phyloP scores from a whole-genome alignment of 2,113 vertebrate species.

The Stomatorhinus ivindoensis region DNA sequence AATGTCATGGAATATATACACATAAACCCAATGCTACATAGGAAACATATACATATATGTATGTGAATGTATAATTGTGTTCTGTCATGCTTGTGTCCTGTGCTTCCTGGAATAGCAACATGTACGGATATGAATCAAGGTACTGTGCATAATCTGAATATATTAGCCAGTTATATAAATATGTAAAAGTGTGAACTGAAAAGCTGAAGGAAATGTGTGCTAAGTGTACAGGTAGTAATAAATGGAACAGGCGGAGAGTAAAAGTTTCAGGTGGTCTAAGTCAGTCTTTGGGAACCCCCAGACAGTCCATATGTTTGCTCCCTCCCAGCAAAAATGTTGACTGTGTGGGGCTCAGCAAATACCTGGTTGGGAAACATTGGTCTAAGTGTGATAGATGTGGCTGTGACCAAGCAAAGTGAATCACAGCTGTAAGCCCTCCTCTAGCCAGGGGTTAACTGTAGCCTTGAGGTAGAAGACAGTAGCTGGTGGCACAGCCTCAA shows the following conservation, averaged over 20 bases:
- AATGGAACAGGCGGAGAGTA: background rate
- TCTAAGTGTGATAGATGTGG: background rate
- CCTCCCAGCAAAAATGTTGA: background rate
- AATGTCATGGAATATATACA: background rate
- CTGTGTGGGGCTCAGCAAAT: background rate
- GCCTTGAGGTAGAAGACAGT: background rate
- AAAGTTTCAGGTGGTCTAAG: background rate
- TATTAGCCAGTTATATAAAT: background rate
- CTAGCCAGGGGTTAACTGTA: background rate
- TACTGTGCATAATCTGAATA: slow-evolving; percentile 3
- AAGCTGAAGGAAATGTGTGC: background rate
- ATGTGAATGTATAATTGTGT: background rate
- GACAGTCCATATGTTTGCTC: no score
- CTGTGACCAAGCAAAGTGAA: background rate
- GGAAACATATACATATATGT: background rate
- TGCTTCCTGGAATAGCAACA: background rate
- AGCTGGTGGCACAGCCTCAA: background rate
- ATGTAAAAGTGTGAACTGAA: background rate
- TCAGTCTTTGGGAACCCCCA: background rate
- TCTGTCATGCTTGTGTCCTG: background rate
- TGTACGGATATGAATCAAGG: background rate
- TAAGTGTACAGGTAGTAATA: background rate
- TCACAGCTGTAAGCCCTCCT: background rate
- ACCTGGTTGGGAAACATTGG: background rate
- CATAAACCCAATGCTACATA: background rate